Evolutionary conservation across 2,113 vertebrate genomes (phyloP), one percentile per base, ranked within the genome.

Genomic region (Spermophilus dauricus): DNA sequence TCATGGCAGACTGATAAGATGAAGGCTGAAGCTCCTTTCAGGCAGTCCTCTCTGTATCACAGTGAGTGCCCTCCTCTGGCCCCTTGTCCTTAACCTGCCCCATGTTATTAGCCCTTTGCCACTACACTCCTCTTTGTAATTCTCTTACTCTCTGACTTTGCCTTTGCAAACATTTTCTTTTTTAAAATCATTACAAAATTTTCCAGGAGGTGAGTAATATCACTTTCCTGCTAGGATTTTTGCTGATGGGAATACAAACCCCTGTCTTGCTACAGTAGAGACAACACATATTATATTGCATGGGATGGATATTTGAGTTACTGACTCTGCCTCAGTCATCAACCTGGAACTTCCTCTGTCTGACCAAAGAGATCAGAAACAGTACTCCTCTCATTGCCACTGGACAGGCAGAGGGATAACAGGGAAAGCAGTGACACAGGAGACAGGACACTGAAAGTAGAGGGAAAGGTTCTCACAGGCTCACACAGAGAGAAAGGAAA

Each of bases 101-200:
- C 18, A 5, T 8, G 30, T 30, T 28, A 67, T 28, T 67, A 34
- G 56, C 48, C 4, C 48, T 78, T 85, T 39, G 58, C 28, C 58
- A 51, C 1, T 69, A 56, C 2, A 14, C 1, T 17, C 12, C 30
- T 85, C 24, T 51, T 70, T 61, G 16, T 72, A 9, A 78, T 73
- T 84, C 32, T 24, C 16, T 88, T 70, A 72, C 32, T 85, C 34
- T 72, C 39, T 73, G 73, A 81, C 0, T 2, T 9, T 32, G n/a
- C 22, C 6, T 89, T 95, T 42, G n/a, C 45, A 78, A 91, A 51
- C 67, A 53, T 78, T 91, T 88, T 42, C 39, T 78, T 94, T 69
- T 37, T 72, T 61, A 82, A 61, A 76, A 39, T 88, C 28, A 42
- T 26, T 76, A 28, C 1, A 89, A 78, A 61, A 56, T 51, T 32